Percentiles rank a stretch among this genome's conserved stretches.
Conservation (phyloP, 2,888 invertebrate species). For the Protodeltote pygarga region DNA sequence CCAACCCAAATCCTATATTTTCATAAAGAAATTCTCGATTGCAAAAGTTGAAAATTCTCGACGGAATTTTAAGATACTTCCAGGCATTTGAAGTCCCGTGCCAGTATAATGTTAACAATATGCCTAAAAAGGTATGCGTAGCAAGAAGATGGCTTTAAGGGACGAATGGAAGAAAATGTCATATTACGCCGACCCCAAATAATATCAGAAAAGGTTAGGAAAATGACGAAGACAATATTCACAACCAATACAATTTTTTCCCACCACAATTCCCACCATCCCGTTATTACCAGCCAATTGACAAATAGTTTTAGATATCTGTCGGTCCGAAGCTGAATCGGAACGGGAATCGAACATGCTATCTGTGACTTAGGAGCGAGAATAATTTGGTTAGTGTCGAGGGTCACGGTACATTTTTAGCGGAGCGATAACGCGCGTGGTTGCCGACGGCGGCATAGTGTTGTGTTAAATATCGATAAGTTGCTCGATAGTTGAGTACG, state of each 20-base stretch:
- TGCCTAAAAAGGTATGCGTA: too few species aligned
- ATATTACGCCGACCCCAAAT: too few species aligned
- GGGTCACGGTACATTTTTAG: conserved; percentile 83
- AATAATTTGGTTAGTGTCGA: conserved; percentile 81
- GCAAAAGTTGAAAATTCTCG: too few species aligned
- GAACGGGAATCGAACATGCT: conserved; percentile 66
- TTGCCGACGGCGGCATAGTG: conserved; percentile 76
- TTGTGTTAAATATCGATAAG: conserved; percentile 41
- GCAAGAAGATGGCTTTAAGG: too few species aligned
- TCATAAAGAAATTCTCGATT: too few species aligned
- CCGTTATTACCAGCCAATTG: conserved; percentile 36
- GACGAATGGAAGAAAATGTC: too few species aligned
- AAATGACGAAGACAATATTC: too few species aligned
- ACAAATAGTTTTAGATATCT: conserved; percentile 50
- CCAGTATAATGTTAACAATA: too few species aligned
- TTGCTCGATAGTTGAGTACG: conserved; percentile 24
- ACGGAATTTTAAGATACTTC: too few species aligned
- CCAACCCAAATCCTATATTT: too few species aligned
- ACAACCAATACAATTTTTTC: conserved; percentile 4
- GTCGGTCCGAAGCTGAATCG: conserved; percentile 50
- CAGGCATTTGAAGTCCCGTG: too few species aligned
- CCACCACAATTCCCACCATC: conserved; percentile 1
- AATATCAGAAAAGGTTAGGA: too few species aligned
- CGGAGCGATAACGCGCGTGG: conserved; percentile 81
- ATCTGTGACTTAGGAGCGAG: conserved; percentile 67